These are phyloP conservation scores for Bombyx mori DNA, from an alignment of 1,140 invertebrate species.

Conservation along the genomic window DNA sequence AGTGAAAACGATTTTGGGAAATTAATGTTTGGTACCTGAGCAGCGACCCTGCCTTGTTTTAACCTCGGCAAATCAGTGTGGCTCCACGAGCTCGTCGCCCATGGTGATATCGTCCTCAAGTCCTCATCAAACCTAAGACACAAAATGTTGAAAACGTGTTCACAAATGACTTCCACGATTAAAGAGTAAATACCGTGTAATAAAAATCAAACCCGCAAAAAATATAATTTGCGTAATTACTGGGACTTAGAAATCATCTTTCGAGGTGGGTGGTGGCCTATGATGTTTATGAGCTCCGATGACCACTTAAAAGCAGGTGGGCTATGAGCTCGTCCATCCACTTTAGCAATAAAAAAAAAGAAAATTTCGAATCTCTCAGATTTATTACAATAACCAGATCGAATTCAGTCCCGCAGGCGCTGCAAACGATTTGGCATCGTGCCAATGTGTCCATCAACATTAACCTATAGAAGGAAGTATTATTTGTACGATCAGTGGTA, in stretches of 20 bases:
- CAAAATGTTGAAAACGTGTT: too few relatives aligned
- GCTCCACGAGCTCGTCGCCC: slow-evolving; percentile 83
- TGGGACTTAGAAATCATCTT: neutral
- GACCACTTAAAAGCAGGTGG: too few relatives aligned
- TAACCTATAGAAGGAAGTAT: slow-evolving; percentile 14
- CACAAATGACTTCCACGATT: neutral
- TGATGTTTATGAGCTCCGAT: neutral
- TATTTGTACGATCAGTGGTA: slow-evolving; percentile 5
- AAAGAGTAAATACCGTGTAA: neutral
- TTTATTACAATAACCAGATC: slow-evolving; percentile 10
- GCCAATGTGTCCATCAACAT: slow-evolving; percentile 18
- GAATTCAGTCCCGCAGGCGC: slow-evolving; percentile 16
- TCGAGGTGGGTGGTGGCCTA: neutral
- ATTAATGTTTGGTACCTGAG: slow-evolving; percentile 76
- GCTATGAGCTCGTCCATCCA: too few relatives aligned
- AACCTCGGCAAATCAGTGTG: slow-evolving; percentile 88
- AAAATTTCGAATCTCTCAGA: slow-evolving; percentile 2
- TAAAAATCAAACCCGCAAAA: too few relatives aligned
- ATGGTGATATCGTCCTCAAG: slow-evolving; percentile 81
- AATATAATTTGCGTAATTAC: too few relatives aligned
- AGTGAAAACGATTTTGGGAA: too few relatives aligned
- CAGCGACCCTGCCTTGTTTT: slow-evolving; percentile 84
- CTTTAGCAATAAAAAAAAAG: neutral
- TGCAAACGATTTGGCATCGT: slow-evolving; percentile 13
- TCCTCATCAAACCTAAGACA: slow-evolving; percentile 75